phyloP scores from a whole-genome alignment of 2,888 invertebrate genomes.

The Meteorus colon region DNA sequence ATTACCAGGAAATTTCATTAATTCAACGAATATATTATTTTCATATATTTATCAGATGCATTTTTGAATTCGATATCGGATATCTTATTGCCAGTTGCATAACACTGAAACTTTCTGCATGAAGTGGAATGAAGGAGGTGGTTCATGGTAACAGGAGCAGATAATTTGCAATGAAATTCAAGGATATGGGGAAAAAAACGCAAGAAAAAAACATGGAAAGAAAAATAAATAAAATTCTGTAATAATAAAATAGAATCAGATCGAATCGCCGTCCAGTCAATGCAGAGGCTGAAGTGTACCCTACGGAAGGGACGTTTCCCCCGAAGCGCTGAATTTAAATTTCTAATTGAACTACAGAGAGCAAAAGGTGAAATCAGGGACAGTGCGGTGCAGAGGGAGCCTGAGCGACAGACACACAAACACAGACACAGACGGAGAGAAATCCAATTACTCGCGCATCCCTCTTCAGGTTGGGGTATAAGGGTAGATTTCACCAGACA shows the following conservation, averaged over 20 bases:
- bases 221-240: not conserved
- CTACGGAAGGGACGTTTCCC: constrained; percentile 47
- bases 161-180: too few species aligned
- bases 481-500: not conserved
- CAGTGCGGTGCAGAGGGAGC: too few species aligned
- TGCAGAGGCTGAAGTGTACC: constrained; percentile 38
- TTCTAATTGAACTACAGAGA: constrained; percentile 66
- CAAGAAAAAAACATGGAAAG: not conserved
- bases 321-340: constrained; percentile 67
- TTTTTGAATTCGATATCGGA: too few species aligned
- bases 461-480: constrained; percentile 27
- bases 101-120: too few species aligned
- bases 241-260: not conserved
- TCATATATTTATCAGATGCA: too few species aligned
- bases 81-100: too few species aligned
- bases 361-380: constrained; percentile 14
- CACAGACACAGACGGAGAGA: constrained; percentile 45
- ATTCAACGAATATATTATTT: too few species aligned
- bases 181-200: too few species aligned
- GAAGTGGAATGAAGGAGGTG: too few species aligned
- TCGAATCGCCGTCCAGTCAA: not conserved
- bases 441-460: constrained; percentile 53
- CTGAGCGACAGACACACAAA: too few species aligned
- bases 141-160: too few species aligned
- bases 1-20: too few species aligned